A percentile compares a stretch with the other conserved stretches of the same genome.
phyloP scores from a whole-genome alignment of 1,140 invertebrate genomes.

The Leguminivora glycinivorella region DNA sequence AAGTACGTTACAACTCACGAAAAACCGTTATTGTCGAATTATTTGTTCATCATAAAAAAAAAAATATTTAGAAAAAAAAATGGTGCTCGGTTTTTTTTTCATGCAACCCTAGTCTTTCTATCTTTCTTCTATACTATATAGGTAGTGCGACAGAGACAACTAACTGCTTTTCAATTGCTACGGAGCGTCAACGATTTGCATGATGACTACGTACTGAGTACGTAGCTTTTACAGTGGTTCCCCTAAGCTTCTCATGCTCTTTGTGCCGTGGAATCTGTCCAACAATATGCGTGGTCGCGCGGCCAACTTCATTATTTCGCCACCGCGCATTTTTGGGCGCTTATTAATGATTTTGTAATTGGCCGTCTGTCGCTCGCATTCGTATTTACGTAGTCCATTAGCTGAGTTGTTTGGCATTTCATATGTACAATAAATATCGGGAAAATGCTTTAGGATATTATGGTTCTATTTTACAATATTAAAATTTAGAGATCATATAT shows the following conservation, averaged over 20 bases:
- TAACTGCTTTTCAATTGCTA: too few species aligned
- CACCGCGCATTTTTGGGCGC: constrained; percentile 59
- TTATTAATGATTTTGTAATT: constrained; percentile 68
- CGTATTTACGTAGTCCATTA: constrained; percentile 51
- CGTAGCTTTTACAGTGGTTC: not conserved
- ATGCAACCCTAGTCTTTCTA: too few species aligned
- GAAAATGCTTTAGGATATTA: not conserved
- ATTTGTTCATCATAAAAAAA: too few species aligned
- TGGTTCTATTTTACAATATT: not conserved
- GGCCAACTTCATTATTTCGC: constrained; percentile 52
- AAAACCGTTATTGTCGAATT: too few species aligned
- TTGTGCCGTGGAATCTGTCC: not conserved
- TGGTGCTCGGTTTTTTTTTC: too few species aligned
- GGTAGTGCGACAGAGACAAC: too few species aligned
- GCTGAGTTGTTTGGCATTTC: constrained; percentile 26
- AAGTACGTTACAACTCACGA: too few species aligned
- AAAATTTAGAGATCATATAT: too few species aligned
- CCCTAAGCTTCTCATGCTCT: not conserved
- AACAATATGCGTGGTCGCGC: constrained; percentile 16
- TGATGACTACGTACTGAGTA: too few species aligned
- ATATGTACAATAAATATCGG: not conserved
- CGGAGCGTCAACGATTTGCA: too few species aligned
- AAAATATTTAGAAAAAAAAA: too few species aligned
- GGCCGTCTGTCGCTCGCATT: constrained; percentile 54
- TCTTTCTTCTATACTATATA: too few species aligned